phyloP scores from a whole-genome alignment of 1,140 invertebrate genomes.

The Microvelia longipes region DNA sequence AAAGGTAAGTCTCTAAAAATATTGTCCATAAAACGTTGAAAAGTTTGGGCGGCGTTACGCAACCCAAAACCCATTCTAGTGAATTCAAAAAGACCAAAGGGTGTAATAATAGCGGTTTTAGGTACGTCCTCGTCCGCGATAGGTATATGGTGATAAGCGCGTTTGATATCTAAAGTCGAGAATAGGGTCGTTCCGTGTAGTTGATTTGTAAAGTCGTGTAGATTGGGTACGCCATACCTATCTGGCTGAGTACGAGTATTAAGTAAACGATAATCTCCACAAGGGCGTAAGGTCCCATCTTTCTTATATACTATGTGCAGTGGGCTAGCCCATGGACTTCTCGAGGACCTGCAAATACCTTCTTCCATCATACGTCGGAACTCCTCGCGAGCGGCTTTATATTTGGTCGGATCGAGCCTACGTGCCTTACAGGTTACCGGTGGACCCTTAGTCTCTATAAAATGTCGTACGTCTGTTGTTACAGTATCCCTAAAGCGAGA shows the following conservation, averaged over 20 bases:
- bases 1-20: background rate
- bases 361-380: constrained; percentile 25
- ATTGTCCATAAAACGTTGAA: background rate
- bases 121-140: constrained; percentile 23
- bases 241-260: constrained; percentile 31
- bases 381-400: constrained; percentile 20
- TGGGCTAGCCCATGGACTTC: constrained; percentile 30
- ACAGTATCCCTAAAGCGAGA: background rate
- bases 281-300: constrained; percentile 28
- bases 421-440: constrained; percentile 28
- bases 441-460: constrained; percentile 17
- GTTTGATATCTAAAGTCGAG: constrained; percentile 31
- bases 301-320: constrained; percentile 34
- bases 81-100: constrained; percentile 10
- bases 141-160: constrained; percentile 35
- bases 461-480: background rate
- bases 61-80: background rate
- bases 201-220: constrained; percentile 24
- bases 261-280: constrained; percentile 32
- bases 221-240: constrained; percentile 27
- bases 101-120: constrained; percentile 1
- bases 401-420: constrained; percentile 26
- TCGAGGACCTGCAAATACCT: constrained; percentile 23
- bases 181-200: constrained; percentile 30
- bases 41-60: background rate